Conservation (phyloP, 2,888 invertebrate species). For the Pristionchus japonicus region DNA sequence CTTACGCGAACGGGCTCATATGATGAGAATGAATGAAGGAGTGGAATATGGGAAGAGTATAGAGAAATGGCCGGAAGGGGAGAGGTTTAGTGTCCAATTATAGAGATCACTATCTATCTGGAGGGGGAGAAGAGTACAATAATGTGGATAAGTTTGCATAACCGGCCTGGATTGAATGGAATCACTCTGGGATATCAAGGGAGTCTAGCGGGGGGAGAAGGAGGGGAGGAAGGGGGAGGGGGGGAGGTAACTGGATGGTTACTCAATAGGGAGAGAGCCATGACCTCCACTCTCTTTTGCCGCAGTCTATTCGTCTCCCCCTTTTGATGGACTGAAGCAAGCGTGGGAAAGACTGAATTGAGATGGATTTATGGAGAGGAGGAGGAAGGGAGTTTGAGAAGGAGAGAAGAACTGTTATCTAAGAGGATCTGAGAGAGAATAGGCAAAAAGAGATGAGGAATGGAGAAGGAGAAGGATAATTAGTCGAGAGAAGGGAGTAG, state of each 20-base stretch:
- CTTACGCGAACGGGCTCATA: too few species aligned
- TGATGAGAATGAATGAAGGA: not conserved
- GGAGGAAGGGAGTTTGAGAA: not conserved
- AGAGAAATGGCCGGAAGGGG: not conserved
- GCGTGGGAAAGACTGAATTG: not conserved
- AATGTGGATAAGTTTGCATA: slow-evolving; percentile 39
- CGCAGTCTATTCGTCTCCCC: slow-evolving; percentile 36
- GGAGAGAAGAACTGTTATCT: not conserved
- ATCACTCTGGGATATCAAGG: slow-evolving; percentile 35
- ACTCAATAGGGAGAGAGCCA: not conserved
- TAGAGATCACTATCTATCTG: not conserved
- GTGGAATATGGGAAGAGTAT: not conserved
- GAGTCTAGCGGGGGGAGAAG: not conserved
- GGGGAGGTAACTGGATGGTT: slow-evolving; percentile 18
- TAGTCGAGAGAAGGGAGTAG: not conserved
- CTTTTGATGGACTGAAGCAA: slow-evolving; percentile 23
- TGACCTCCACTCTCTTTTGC: slow-evolving; percentile 31
- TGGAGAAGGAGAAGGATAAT: not conserved
- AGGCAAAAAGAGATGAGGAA: slow-evolving; percentile 24
- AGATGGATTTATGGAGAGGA: slow-evolving; percentile 25
- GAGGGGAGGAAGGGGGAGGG: not conserved
- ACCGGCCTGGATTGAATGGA: slow-evolving; percentile 38
- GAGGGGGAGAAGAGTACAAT: not conserved
- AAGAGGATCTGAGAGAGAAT: slow-evolving; percentile 1
- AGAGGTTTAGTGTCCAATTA: slow-evolving; percentile 17